These are phyloP conservation scores for Psilopogon haemacephalus DNA, from an alignment of 2,113 vertebrate genomes.

Conservation along the genomic window DNA sequence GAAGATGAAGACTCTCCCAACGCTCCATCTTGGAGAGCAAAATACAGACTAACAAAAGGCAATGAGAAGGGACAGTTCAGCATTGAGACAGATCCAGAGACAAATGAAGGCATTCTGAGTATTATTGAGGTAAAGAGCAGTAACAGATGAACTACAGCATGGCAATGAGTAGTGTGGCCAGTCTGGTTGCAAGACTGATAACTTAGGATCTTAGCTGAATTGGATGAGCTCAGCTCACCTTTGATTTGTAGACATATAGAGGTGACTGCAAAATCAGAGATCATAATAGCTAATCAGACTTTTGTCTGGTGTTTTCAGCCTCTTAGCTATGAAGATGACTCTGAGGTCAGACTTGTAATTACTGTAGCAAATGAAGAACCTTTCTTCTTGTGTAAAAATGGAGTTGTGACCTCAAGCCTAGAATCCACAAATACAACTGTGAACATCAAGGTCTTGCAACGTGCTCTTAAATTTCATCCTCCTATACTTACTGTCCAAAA, in stretches of 20 bases:
- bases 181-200: neutral
- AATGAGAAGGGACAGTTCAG: slow-evolving; percentile 74
- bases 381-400: slow-evolving; percentile 55
- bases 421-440: neutral
- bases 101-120: slow-evolving; percentile 81
- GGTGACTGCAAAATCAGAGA: neutral
- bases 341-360: slow-evolving; percentile 37
- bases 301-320: slow-evolving; percentile 64
- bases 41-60: slow-evolving; percentile 72
- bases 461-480: slow-evolving; percentile 72
- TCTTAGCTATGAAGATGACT: slow-evolving; percentile 62
- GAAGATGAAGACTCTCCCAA: slow-evolving; percentile 73
- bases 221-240: neutral
- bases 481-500: neutral
- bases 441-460: slow-evolving; percentile 60
- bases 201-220: neutral
- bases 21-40: slow-evolving; percentile 75
- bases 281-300: neutral
- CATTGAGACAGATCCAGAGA: slow-evolving; percentile 76
- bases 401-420: neutral
- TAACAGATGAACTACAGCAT: neutral
- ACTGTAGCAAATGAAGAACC: slow-evolving; percentile 75
- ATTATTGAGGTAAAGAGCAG: slow-evolving; percentile 76
- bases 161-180: neutral
- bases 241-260: neutral